Percentiles rank a stretch among this genome's conserved stretches.
These are phyloP conservation scores for Heliconius charithonia DNA, from an alignment of 2,888 invertebrate species.

Conservation along the genomic window DNA sequence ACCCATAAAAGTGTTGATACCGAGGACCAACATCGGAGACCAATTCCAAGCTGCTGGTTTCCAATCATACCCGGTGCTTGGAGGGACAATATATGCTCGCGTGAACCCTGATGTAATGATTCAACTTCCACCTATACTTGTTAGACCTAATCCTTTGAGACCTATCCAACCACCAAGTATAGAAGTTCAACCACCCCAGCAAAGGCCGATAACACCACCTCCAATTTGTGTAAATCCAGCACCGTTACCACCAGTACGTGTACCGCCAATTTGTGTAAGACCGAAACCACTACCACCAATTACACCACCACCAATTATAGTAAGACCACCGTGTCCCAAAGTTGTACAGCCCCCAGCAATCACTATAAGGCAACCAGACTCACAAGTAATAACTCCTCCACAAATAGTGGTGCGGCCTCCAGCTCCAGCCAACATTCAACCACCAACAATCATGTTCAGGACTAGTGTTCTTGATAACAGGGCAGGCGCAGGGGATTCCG, in stretches of 20 bases:
- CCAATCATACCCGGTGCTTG: conserved; percentile 62
- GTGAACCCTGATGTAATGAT: conserved; percentile 65
- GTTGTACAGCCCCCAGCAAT: conserved; percentile 56
- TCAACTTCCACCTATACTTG: conserved; percentile 68
- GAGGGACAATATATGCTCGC: conserved; percentile 65
- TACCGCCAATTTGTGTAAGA: conserved; percentile 60
- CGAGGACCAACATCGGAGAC: conserved; percentile 52
- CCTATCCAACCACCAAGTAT: conserved; percentile 61
- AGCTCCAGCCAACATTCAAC: conserved; percentile 55
- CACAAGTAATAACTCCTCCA: conserved; percentile 50
- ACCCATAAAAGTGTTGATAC: conserved; percentile 54
- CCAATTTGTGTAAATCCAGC: conserved; percentile 60
- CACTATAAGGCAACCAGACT: conserved; percentile 53
- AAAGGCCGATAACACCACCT: conserved; percentile 57
- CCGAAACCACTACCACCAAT: conserved; percentile 57
- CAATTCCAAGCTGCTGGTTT: conserved; percentile 60
- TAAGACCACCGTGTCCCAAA: conserved; percentile 57
- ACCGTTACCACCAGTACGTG: conserved; percentile 54
- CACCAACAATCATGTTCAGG: conserved; percentile 57
- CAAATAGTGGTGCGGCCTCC: conserved; percentile 62
- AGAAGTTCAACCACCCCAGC: conserved; percentile 56
- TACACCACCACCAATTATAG: conserved; percentile 59
- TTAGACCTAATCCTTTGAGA: conserved; percentile 56
- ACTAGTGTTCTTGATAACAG: conserved; percentile 36
- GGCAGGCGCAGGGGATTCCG: conserved; percentile 23